phyloP scores from a whole-genome alignment of 2,113 vertebrate genomes.

The Odocoileus hemionus region DNA sequence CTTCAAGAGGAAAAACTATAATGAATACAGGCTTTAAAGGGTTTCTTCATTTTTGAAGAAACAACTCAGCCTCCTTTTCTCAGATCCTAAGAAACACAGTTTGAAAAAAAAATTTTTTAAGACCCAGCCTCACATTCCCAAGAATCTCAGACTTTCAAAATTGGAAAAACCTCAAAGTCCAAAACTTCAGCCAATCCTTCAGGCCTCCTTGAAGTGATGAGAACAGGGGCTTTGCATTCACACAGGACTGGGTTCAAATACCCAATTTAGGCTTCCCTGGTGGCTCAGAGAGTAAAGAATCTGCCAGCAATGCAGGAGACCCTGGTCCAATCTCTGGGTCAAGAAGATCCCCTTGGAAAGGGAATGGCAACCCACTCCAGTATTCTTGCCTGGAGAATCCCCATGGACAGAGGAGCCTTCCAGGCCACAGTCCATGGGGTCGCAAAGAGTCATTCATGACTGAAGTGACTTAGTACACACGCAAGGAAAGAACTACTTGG shows the following conservation, averaged over 20 bases:
- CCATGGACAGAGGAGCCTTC: background rate
- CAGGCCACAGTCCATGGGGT: background rate
- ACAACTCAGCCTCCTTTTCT: background rate
- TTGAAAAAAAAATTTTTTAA: background rate
- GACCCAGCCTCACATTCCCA: background rate
- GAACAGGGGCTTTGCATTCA: background rate
- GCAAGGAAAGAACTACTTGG: background rate
- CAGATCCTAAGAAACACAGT: slow-evolving; percentile 11
- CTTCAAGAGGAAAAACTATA: background rate
- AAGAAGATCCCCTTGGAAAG: background rate
- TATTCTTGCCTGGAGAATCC: background rate
- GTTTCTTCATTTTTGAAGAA: slow-evolving; percentile 53
- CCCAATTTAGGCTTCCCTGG: background rate
- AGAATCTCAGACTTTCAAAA: background rate
- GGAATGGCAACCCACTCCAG: background rate
- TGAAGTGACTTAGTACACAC: background rate
- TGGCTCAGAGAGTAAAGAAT: background rate
- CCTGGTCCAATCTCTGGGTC: background rate
- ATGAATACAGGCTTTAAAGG: slow-evolving; percentile 37
- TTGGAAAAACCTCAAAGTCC: background rate
- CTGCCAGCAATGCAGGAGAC: background rate
- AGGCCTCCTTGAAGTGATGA: background rate
- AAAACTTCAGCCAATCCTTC: background rate
- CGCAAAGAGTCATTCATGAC: background rate
- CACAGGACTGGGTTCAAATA: background rate